These are phyloP conservation scores for Hydropsyche tenuis DNA, from an alignment of 1,140 invertebrate species.

Conservation along the genomic window DNA sequence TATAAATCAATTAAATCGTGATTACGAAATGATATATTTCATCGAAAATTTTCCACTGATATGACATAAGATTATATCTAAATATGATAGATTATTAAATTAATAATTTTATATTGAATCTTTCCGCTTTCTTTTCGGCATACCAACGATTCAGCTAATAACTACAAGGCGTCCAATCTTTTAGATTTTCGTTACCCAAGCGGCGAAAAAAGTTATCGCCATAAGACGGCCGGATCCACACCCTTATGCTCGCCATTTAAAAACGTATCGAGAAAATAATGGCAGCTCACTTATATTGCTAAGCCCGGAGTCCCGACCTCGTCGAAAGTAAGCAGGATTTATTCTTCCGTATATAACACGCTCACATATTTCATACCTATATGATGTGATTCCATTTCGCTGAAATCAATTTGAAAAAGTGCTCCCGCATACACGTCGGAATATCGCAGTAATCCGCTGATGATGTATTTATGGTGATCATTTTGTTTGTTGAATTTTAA, in stretches of 20 bases:
- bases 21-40: too few species aligned
- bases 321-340: conserved; percentile 29
- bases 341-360: conserved; percentile 2
- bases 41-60: too few species aligned
- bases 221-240: conserved; percentile 49
- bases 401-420: too few species aligned
- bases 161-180: conserved; percentile 49
- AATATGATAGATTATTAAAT: too few species aligned
- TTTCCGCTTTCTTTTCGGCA: conserved; percentile 32
- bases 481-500: too few species aligned
- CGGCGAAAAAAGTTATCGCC: conserved; percentile 49
- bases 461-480: too few species aligned
- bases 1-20: too few species aligned
- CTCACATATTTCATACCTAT: not conserved
- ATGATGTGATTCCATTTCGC: too few species aligned
- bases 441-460: too few species aligned
- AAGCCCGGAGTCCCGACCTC: conserved; percentile 12
- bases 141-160: conserved; percentile 40
- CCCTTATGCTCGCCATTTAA: conserved; percentile 51
- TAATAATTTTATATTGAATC: not conserved
- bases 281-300: conserved; percentile 48
- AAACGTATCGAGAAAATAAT: conserved; percentile 51
- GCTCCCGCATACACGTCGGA: too few species aligned
- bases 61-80: too few species aligned
- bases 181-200: conserved; percentile 46